Evolutionary conservation across 2,113 vertebrate species (phyloP), one percentile per base, ranked within the genome.

Genomic region (Motacilla alba): DNA sequence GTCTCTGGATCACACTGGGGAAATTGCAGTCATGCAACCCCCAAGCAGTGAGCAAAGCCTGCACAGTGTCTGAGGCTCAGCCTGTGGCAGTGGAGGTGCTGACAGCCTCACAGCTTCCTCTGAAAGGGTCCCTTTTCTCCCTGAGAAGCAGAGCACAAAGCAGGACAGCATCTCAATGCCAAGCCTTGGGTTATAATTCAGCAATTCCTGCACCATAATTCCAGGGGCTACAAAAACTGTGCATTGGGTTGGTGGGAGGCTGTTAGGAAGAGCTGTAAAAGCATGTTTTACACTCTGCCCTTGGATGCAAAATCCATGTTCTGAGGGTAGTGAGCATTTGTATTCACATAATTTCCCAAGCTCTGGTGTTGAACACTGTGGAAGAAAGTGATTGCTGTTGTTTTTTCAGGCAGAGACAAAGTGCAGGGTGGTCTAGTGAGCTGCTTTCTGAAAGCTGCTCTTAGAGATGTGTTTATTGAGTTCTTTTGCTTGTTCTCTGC

Each of bases 271-370:
- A 85, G 82, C 62, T 78, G 33, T 89, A 60, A 93, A 95, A 74
- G 12, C 22, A 28, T 49, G 24, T 64, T 76, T 92, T 67, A 43
- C 5, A 14, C 70, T 50, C 81, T 93, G 75, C 58, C 74, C 75
- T 95, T 88, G 91, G 77, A 47, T 77, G 63, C 43, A n/a, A 89
- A 81, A 90, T 93, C 44, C 1, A 2, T 74, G 39, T 31, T 43
- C 82, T 85, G 39, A 84, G 13, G 30, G 49, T 55, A 82, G 78
- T 21, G 66, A 94, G 49, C 53, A 77, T 96, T 95, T 84, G 67
- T 91, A 90, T 95, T 95, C 92, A 78, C 56, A 47, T 80, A 53
- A 22, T 90, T 96, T 91, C 50, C 83, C 72, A 60, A 82, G 55
- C 83, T 89, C 43, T 83, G 66, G 35, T 92, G 46, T 37, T 63